Evolutionary conservation across 2,113 vertebrate species (phyloP).

Genomic region (Poeciliopsis prolifica): DNA sequence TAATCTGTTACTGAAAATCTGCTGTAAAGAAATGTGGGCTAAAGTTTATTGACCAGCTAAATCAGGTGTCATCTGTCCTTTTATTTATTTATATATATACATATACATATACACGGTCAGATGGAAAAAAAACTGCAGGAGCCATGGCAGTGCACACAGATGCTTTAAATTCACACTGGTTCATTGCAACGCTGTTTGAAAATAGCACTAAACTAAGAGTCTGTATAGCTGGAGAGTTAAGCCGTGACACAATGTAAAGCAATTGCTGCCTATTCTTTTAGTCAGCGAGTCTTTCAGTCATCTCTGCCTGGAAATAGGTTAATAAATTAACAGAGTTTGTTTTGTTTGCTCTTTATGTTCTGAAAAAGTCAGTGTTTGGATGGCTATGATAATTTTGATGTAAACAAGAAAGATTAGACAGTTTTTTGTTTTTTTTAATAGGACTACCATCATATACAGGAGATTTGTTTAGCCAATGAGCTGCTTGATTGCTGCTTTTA

Average conservation of each 20-base stretch:
- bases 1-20: not conserved
- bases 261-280: conserved; percentile 13
- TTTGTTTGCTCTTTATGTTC: no score
- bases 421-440: no score
- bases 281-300: conserved; percentile 22
- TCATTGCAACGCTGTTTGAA: conserved; percentile 1
- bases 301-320: not conserved
- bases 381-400: no score
- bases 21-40: not conserved
- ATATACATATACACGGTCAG: not conserved
- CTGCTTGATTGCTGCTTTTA: not conserved
- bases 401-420: no score
- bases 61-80: not conserved
- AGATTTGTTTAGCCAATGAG: no score
- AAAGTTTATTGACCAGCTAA: not conserved
- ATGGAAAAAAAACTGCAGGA: not conserved
- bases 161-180: not conserved
- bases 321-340: not conserved
- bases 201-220: conserved; percentile 1
- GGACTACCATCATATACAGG: no score
- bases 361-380: no score
- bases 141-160: not conserved
- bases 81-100: not conserved
- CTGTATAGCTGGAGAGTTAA: conserved; percentile 3
- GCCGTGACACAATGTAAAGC: conserved; percentile 4